Conservation (phyloP, 2,888 invertebrate genomes). For the Tipula unca region DNA sequence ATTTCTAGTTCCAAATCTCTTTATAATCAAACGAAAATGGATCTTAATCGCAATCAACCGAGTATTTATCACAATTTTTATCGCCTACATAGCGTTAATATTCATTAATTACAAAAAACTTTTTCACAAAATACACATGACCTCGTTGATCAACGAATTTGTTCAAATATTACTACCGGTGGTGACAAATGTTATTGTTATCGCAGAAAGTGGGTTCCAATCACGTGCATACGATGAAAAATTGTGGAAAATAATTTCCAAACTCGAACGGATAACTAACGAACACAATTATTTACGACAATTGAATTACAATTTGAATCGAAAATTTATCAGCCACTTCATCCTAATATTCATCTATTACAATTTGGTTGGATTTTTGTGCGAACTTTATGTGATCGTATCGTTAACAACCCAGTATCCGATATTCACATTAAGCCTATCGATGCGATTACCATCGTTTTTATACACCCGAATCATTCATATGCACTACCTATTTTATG, state of each 20-base stretch:
- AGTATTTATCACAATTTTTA: not conserved
- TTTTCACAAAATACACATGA: not conserved
- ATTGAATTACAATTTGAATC: not conserved
- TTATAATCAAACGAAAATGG: not conserved
- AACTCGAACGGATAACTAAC: not conserved
- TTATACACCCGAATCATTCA: not conserved
- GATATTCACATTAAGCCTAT: not conserved
- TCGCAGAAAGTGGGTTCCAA: not conserved
- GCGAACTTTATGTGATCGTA: not conserved
- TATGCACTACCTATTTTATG: not conserved
- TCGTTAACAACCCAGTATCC: not conserved
- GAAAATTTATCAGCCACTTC: not conserved
- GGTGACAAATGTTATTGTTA: not conserved
- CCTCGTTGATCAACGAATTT: not conserved
- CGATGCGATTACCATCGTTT: not conserved
- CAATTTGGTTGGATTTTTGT: not conserved
- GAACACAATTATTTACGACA: not conserved
- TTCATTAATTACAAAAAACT: not conserved
- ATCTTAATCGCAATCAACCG: not conserved
- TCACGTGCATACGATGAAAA: not conserved
- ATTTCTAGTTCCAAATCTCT: not conserved
- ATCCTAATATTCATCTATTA: not conserved
- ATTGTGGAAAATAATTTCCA: not conserved
- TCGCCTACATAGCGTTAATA: not conserved
- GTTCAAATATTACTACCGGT: not conserved